Percentiles rank a stretch among this genome's conserved stretches.
Conservation (phyloP, 1,140 invertebrate genomes). For the Cyphomyrmex costatus region DNA sequence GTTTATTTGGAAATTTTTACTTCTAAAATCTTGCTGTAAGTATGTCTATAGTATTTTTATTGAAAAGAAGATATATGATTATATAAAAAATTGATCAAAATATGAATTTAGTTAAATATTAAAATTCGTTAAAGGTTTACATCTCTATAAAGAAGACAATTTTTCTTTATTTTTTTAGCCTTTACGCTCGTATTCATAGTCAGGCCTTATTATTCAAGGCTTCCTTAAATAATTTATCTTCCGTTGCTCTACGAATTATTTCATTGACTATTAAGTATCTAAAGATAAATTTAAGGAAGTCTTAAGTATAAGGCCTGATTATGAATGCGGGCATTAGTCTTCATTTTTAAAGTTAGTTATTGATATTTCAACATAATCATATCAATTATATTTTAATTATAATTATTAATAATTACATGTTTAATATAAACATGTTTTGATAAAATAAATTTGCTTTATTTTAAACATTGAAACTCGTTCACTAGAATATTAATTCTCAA, state of each 20-base stretch:
- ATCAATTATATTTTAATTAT: conserved; percentile 3
- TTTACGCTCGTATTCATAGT: too few relatives aligned
- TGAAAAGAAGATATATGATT: neutral
- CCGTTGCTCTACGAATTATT: too few relatives aligned
- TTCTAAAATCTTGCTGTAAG: neutral
- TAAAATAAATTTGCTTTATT: neutral
- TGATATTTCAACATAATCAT: neutral
- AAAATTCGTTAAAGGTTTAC: neutral
- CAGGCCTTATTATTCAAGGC: too few relatives aligned
- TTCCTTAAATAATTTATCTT: too few relatives aligned
- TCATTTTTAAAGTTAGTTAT: too few relatives aligned
- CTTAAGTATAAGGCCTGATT: too few relatives aligned
- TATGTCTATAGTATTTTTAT: neutral
- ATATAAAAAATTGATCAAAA: neutral
- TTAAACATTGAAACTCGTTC: neutral
- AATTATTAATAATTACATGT: conserved; percentile 11
- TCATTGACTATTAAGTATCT: too few relatives aligned
- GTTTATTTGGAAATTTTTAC: neutral
- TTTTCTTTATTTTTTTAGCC: too few relatives aligned
- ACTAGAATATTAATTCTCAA: neutral
- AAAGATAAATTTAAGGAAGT: too few relatives aligned
- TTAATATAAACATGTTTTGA: neutral
- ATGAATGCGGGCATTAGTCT: too few relatives aligned
- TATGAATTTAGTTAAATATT: neutral
- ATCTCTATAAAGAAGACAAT: neutral